Base-by-base conservation (phyloP, 1,140 invertebrate genomes). In the Aphelinus atriplicis region DNA sequence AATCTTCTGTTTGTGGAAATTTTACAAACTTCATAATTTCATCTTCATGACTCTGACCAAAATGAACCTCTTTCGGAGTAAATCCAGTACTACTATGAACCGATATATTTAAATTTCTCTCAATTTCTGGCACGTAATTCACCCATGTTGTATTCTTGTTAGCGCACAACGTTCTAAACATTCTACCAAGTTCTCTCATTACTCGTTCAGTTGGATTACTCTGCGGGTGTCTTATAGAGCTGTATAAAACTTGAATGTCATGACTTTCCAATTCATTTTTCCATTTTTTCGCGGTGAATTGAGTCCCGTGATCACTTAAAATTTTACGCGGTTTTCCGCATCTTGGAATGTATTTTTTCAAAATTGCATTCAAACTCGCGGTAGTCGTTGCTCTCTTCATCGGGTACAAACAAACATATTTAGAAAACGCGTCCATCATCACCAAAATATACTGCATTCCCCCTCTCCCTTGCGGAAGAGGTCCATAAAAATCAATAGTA, bases 41-140 rank as follows among this genome's bases (percentile, higher is more conserved):
- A 60, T 60, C 57, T 60, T 60, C 3, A 6, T 6, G 4, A 3
- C 3, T 26, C 60, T 62, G 58, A n/a, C 86, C 85, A 72, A 78
- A 83, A 10, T 87, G 58, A 1, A 88, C 65, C 69, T 86, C 81
- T 67, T 71, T 81, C 0, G 88, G 87, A 0, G 80, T 80, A 64
- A 69, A 83, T 0, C 81, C 79, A 0, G 83, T 88, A 10, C 78
- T 81, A n/a, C 72, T 57, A 75, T 88, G 85, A 9, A 76, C 72
- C 5, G 83, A 78, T 3, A 80, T 79, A 75, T 88, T 89, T 61
- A 86, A 82, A 1, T 81, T 71, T 5, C 69, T 60, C 71, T 83
- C 80, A 2, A 84, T 79, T 7, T 75, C 71, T 4, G 47, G 9
- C 6, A 84, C 47, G 6, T 77, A 57, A 1, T 53, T 43, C 3